phyloP scores from a whole-genome alignment of 2,113 vertebrate genomes.

The Vidua chalybeata region DNA sequence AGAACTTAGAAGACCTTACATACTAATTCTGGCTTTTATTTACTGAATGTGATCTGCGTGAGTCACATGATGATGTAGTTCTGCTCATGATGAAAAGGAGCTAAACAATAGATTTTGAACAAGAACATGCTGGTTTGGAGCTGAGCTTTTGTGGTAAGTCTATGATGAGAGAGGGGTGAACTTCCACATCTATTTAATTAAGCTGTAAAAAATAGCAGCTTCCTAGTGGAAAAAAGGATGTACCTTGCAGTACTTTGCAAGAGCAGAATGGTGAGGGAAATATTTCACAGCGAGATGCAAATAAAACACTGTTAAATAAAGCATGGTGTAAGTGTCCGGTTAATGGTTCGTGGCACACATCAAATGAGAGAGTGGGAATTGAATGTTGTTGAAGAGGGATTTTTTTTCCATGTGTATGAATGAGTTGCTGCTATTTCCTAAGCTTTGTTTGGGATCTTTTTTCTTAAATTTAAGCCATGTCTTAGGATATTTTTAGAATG shows the following conservation, averaged over 20 bases:
- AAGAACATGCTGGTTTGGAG: background rate
- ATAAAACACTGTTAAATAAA: background rate
- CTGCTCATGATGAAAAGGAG: background rate
- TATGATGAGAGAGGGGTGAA: background rate
- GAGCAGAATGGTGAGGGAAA: background rate
- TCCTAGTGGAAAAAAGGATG: background rate
- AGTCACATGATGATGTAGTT: background rate
- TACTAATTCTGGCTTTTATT: background rate
- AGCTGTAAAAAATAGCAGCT: background rate
- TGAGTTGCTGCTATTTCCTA: background rate
- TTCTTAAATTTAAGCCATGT: background rate
- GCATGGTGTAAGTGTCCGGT: fast-evolving
- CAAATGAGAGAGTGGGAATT: background rate
- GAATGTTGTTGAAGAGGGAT: background rate
- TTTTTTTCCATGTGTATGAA: background rate
- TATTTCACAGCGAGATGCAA: background rate
- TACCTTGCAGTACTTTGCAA: background rate
- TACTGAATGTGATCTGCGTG: background rate
- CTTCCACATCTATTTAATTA: background rate
- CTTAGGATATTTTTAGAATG: background rate
- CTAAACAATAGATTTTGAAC: background rate
- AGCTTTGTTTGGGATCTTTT: background rate
- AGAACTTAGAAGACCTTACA: background rate
- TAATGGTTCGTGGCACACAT: background rate
- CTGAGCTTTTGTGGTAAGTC: constrained; percentile 27